phyloP scores from a whole-genome alignment of 2,797 vertebrate species.

The Potorous gilbertii region DNA sequence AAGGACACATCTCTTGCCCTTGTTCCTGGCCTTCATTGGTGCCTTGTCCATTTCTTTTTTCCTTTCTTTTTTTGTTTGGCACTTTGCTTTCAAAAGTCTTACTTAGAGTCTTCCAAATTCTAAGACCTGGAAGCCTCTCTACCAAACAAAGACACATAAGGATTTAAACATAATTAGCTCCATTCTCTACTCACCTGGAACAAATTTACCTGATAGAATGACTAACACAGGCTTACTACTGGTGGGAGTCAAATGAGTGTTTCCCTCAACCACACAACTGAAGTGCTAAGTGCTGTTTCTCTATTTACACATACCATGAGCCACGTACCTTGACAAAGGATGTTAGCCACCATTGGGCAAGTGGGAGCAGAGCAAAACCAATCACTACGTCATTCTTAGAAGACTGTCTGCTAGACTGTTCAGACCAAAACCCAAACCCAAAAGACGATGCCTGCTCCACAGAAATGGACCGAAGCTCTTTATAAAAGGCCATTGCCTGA shows the following conservation, averaged over 20 bases:
- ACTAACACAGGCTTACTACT: neutral
- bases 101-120: neutral
- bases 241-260: neutral
- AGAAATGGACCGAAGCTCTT: neutral
- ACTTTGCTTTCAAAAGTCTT: neutral
- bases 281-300: neutral
- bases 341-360: neutral
- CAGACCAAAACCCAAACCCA: neutral
- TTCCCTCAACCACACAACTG: neutral
- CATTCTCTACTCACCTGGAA: neutral
- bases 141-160: neutral
- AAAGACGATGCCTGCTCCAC: neutral
- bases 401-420: neutral
- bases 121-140: neutral
- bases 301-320: neutral
- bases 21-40: neutral
- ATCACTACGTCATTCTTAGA: neutral
- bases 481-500: neutral
- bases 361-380: neutral
- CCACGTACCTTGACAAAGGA: neutral
- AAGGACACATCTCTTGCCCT: neutral
- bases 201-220: neutral
- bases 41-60: neutral
- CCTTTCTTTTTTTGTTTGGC: neutral
- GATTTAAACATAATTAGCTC: neutral